Evolutionary conservation across 2,113 vertebrate genomes (phyloP).

Genomic region (Acrocephalus kingi): DNA sequence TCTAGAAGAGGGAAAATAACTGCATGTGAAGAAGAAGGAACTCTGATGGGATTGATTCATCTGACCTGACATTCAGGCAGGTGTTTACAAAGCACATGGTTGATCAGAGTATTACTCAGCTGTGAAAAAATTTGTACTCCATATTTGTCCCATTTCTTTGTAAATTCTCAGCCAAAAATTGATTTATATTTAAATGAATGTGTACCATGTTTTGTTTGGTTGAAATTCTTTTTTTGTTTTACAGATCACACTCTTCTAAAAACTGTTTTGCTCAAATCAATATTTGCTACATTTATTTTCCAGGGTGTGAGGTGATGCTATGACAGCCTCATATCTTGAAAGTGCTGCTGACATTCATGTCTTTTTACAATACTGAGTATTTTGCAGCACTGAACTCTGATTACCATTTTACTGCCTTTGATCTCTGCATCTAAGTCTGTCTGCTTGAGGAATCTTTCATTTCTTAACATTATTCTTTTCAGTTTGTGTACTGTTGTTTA

Average conservation of each 20-base stretch:
- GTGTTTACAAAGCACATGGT: neutral
- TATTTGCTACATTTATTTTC: neutral
- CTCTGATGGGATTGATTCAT: slow-evolving; percentile 44
- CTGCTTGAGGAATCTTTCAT: neutral
- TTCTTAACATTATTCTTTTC: neutral
- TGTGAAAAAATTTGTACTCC: neutral
- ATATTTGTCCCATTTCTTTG: neutral
- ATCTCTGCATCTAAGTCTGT: neutral
- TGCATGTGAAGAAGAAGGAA: neutral
- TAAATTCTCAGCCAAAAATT: neutral
- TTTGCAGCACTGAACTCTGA: neutral
- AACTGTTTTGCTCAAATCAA: neutral
- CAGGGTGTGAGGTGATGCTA: neutral
- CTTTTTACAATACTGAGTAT: neutral
- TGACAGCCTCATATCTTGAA: neutral
- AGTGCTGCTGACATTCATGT: neutral
- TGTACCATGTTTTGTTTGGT: neutral
- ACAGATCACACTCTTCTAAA: neutral
- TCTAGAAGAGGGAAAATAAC: neutral
- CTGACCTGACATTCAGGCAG: slow-evolving; percentile 38
- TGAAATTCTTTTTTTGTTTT: neutral
- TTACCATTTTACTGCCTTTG: neutral
- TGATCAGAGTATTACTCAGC: slow-evolving; percentile 29
- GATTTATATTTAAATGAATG: neutral
- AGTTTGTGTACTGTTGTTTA: neutral